A percentile compares a stretch with the other conserved stretches of the same genome.
Conservation (phyloP, 2,888 invertebrate species). For the Mimas tiliae region DNA sequence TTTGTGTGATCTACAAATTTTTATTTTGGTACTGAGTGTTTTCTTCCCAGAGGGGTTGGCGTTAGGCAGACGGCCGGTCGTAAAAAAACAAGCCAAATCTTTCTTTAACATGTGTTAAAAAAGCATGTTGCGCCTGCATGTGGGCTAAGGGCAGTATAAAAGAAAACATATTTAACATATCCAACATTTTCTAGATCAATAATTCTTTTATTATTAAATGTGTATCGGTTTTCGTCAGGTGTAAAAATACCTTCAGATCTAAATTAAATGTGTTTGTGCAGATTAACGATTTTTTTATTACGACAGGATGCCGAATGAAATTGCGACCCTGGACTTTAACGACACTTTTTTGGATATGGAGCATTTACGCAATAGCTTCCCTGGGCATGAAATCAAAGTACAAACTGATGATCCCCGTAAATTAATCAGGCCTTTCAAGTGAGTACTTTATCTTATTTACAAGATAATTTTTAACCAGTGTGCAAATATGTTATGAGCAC, state of each 20-base stretch:
- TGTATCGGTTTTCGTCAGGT: no score
- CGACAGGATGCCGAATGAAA: slow-evolving; percentile 93
- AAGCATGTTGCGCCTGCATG: no score
- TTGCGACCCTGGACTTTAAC: slow-evolving; percentile 95
- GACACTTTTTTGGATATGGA: slow-evolving; percentile 98
- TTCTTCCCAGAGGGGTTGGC: no score
- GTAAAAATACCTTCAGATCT: neutral
- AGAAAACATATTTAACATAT: neutral
- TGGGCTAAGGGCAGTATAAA: no score
- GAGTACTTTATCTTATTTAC: slow-evolving; percentile 43
- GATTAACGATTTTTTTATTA: slow-evolving; percentile 27
- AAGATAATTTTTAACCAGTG: neutral
- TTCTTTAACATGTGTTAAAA: no score
- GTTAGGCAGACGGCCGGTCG: no score
- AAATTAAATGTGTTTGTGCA: neutral
- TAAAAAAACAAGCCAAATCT: no score
- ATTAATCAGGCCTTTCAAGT: slow-evolving; percentile 93
- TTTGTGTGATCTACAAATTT: no score
- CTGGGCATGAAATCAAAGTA: slow-evolving; percentile 90
- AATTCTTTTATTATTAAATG: no score
- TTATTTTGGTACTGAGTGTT: no score
- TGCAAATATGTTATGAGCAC: neutral
- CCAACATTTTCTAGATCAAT: no score
- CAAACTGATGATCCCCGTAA: slow-evolving; percentile 87
- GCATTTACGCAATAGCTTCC: slow-evolving; percentile 95